Conservation (phyloP, 2,888 invertebrate genomes). For the Leptinotarsa peninsularis region DNA sequence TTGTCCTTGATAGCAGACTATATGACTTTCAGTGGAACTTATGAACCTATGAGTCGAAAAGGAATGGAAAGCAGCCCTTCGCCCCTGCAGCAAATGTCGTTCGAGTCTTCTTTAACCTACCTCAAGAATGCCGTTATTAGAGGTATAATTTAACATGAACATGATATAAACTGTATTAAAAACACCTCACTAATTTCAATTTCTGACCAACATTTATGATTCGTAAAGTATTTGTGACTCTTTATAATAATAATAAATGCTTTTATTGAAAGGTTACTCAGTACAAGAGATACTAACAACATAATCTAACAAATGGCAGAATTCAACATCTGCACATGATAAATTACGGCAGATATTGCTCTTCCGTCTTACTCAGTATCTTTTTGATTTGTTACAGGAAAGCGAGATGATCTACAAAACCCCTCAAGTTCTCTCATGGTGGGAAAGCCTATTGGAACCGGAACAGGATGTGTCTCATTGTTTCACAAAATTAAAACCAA, state of each 20-base stretch:
- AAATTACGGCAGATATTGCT: no score
- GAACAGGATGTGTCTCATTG: slow-evolving; percentile 82
- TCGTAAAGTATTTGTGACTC: no score
- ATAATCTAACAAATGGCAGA: no score
- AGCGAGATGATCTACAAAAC: slow-evolving; percentile 80
- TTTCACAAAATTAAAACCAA: slow-evolving; percentile 49
- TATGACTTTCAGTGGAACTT: slow-evolving; percentile 95
- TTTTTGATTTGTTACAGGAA: slow-evolving; percentile 68
- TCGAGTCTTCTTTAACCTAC: slow-evolving; percentile 92
- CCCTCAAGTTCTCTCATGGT: slow-evolving; percentile 90
- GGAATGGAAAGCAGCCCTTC: slow-evolving; percentile 93
- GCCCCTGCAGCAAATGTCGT: slow-evolving; percentile 97
- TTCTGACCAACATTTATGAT: neutral
- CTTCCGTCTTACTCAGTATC: neutral
- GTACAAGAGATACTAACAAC: no score
- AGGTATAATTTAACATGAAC: slow-evolving; percentile 64
- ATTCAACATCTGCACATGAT: no score
- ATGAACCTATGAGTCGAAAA: slow-evolving; percentile 88
- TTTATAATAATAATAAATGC: no score
- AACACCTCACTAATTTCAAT: neutral
- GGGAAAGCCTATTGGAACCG: slow-evolving; percentile 84
- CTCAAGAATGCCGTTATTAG: slow-evolving; percentile 80
- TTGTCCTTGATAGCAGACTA: slow-evolving; percentile 94
- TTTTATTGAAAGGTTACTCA: no score
- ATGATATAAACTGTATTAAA: neutral